phyloP scores from a whole-genome alignment of 2,888 invertebrate species.

The Morinoia aosen region DNA sequence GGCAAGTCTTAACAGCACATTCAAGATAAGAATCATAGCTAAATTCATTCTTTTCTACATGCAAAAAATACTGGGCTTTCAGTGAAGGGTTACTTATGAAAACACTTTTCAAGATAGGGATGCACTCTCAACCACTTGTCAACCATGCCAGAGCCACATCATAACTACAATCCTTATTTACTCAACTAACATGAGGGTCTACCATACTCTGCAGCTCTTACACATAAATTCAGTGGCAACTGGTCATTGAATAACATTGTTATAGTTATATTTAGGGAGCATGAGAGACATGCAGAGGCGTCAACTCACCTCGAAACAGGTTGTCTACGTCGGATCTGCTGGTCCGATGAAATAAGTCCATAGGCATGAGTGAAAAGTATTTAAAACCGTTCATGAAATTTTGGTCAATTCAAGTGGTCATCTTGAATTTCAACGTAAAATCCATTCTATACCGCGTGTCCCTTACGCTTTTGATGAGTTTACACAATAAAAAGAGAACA shows the following conservation, averaged over 20 bases:
- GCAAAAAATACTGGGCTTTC: too few species aligned
- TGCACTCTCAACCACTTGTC: too few species aligned
- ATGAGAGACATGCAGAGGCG: too few species aligned
- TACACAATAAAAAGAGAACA: neutral
- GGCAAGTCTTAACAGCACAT: too few species aligned
- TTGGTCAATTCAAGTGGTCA: neutral
- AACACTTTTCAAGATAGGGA: too few species aligned
- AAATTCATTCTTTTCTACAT: too few species aligned
- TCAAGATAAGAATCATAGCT: too few species aligned
- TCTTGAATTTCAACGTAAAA: neutral
- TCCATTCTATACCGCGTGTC: neutral
- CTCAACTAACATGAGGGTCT: neutral
- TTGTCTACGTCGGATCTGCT: slow-evolving; percentile 64
- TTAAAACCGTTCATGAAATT: neutral
- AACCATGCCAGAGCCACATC: neutral
- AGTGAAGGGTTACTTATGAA: too few species aligned
- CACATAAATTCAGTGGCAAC: too few species aligned
- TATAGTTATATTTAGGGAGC: too few species aligned
- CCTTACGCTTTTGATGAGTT: neutral
- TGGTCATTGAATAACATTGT: too few species aligned
- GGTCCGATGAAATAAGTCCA: slow-evolving; percentile 64
- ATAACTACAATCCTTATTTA: neutral
- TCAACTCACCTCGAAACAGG: slow-evolving; percentile 62
- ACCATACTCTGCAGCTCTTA: neutral
- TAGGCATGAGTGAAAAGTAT: slow-evolving; percentile 14